These are phyloP conservation scores for Hydrotaea cyrtoneurina DNA, from an alignment of 2,888 invertebrate species.

Conservation along the genomic window DNA sequence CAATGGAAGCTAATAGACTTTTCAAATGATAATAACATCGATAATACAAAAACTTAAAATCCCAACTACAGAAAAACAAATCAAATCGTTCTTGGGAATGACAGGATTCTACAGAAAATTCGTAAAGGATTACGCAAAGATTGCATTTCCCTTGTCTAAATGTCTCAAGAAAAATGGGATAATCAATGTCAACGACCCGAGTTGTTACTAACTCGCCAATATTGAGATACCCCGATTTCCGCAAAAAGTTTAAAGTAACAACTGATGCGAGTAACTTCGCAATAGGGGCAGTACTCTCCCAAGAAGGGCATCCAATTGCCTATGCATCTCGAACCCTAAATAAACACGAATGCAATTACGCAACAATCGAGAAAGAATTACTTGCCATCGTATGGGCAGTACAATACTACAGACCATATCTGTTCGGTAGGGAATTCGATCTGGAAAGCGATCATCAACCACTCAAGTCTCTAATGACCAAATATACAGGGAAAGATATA, in stretches of 20 bases:
- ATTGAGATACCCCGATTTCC: slow-evolving; percentile 33
- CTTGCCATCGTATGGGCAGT: slow-evolving; percentile 47
- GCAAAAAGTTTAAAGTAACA: slow-evolving; percentile 30
- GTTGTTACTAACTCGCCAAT: slow-evolving; percentile 41
- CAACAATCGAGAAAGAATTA: slow-evolving; percentile 53
- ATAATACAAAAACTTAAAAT: slow-evolving; percentile 31
- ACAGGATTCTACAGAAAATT: slow-evolving; percentile 53
- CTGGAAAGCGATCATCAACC: slow-evolving; percentile 44
- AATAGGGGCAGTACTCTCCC: slow-evolving; percentile 44
- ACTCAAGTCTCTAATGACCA: slow-evolving; percentile 2
- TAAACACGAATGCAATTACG: slow-evolving; percentile 52
- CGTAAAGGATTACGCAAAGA: slow-evolving; percentile 32
- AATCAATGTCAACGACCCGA: neutral
- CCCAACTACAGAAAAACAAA: slow-evolving; percentile 54
- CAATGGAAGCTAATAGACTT: slow-evolving; percentile 46
- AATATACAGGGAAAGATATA: slow-evolving; percentile 33
- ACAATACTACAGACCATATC: slow-evolving; percentile 40
- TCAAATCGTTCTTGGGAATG: slow-evolving; percentile 53
- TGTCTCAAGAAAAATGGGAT: slow-evolving; percentile 23
- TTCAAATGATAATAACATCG: slow-evolving; percentile 21
- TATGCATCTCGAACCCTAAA: slow-evolving; percentile 49
- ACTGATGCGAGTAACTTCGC: slow-evolving; percentile 45
- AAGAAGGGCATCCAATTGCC: slow-evolving; percentile 32
- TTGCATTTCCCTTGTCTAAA: neutral
- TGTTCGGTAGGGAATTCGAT: slow-evolving; percentile 34